Percentiles rank a stretch among this genome's conserved stretches.
Conservation (phyloP, 2,888 invertebrate genomes). For the Macroteleia sp. region DNA sequence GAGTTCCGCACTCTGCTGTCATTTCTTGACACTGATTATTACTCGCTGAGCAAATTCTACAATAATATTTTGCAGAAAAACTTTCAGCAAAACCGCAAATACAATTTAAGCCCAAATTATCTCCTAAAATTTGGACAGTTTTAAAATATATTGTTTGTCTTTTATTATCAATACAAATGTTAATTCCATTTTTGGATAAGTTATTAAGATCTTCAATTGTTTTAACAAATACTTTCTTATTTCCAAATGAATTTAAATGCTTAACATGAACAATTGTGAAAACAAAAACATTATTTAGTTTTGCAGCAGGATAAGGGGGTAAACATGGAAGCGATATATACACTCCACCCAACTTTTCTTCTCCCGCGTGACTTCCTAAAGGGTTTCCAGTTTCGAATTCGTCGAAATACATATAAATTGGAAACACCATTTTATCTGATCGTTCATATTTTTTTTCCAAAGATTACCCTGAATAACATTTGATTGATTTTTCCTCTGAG, state of each 20-base stretch:
- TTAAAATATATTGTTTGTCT: neutral
- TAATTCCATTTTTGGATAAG: neutral
- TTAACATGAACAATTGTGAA: slow-evolving; percentile 2
- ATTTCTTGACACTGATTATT: slow-evolving; percentile 2
- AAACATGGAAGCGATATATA: slow-evolving; percentile 6
- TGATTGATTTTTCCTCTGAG: neutral
- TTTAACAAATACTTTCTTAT: neutral
- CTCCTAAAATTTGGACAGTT: slow-evolving; percentile 1
- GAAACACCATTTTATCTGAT: neutral
- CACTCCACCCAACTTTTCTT: slow-evolving; percentile 5
- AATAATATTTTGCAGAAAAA: neutral
- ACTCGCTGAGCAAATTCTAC: slow-evolving; percentile 4
- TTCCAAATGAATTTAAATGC: slow-evolving; percentile 9
- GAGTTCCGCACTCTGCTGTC: neutral
- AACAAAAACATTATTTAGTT: slow-evolving; percentile 10
- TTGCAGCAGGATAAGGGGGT: neutral
- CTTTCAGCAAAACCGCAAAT: neutral
- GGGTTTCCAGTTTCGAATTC: slow-evolving; percentile 12
- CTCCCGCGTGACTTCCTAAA: slow-evolving; percentile 5
- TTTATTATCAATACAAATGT: neutral
- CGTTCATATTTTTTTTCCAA: slow-evolving; percentile 13
- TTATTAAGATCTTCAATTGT: slow-evolving; percentile 10
- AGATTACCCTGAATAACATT: slow-evolving; percentile 14
- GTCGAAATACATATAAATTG: neutral
- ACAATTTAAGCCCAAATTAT: neutral